phyloP scores from a whole-genome alignment of 2,797 vertebrate species.

The Chromis chromis region DNA sequence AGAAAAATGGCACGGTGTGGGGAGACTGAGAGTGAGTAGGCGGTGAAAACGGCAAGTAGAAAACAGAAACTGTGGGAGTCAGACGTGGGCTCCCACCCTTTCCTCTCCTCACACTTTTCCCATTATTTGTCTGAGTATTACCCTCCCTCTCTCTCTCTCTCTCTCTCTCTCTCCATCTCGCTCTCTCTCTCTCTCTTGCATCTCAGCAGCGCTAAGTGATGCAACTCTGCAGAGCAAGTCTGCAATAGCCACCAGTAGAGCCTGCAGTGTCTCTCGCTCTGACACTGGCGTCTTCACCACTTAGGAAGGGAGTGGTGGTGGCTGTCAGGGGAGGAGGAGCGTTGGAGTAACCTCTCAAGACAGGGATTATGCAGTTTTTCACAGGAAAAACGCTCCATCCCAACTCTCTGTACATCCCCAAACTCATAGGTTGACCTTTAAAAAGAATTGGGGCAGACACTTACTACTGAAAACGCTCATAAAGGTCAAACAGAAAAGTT shows the following conservation, averaged over 20 bases:
- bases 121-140: constrained; percentile 59
- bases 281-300: constrained; percentile 72
- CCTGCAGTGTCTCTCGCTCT: constrained; percentile 59
- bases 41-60: constrained; percentile 28
- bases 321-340: constrained; percentile 35
- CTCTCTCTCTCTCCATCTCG: constrained; percentile 16
- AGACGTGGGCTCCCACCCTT: constrained; percentile 61
- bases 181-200: constrained; percentile 43
- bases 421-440: not conserved
- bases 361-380: constrained; percentile 36
- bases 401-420: constrained; percentile 11
- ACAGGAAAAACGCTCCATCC: constrained; percentile 13
- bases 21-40: constrained; percentile 24
- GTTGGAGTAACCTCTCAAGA: constrained; percentile 44
- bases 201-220: constrained; percentile 68
- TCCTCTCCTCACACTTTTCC: constrained; percentile 61
- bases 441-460: not conserved
- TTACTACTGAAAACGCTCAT: not conserved
- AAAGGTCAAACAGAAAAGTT: not conserved
- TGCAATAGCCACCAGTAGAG: constrained; percentile 72
- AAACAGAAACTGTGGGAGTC: constrained; percentile 59
- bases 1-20: constrained; percentile 20
- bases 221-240: constrained; percentile 69
- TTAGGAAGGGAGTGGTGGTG: constrained; percentile 66
- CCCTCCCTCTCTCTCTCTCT: constrained; percentile 18